phyloP scores from a whole-genome alignment of 2,797 vertebrate genomes.

The Chaetophractus vellerosus region DNA sequence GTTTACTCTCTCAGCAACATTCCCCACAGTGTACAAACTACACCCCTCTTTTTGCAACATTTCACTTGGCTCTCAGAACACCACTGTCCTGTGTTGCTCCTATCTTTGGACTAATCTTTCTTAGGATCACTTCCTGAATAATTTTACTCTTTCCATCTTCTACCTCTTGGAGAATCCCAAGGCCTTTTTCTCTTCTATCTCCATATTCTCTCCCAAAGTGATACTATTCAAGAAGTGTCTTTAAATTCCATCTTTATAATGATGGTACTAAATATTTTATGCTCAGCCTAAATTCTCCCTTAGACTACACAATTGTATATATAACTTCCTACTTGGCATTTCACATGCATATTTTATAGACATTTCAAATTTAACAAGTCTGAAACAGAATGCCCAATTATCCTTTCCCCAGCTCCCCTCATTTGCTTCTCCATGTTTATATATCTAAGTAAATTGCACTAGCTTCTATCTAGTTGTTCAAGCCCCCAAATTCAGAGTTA shows the following conservation, averaged over 20 bases:
- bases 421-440: neutral
- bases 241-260: slow-evolving; percentile 18
- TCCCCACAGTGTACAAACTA: neutral
- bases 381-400: neutral
- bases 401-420: accelerated
- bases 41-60: neutral
- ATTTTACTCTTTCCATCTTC: neutral
- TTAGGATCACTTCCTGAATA: neutral
- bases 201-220: neutral
- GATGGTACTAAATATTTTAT: neutral
- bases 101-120: neutral
- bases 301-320: neutral
- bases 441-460: neutral
- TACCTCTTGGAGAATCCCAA: neutral
- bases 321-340: neutral
- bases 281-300: neutral
- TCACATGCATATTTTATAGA: neutral
- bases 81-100: too few species aligned
- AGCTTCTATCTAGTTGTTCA: neutral
- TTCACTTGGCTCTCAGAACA: neutral
- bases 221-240: neutral
- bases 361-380: neutral
- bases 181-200: neutral
- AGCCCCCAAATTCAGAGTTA: neutral
- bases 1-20: neutral